Percentiles rank a stretch among this genome's conserved stretches.
Evolutionary conservation across 2,113 vertebrate species (phyloP).

Genomic region (Hemibagrus wyckioides): DNA sequence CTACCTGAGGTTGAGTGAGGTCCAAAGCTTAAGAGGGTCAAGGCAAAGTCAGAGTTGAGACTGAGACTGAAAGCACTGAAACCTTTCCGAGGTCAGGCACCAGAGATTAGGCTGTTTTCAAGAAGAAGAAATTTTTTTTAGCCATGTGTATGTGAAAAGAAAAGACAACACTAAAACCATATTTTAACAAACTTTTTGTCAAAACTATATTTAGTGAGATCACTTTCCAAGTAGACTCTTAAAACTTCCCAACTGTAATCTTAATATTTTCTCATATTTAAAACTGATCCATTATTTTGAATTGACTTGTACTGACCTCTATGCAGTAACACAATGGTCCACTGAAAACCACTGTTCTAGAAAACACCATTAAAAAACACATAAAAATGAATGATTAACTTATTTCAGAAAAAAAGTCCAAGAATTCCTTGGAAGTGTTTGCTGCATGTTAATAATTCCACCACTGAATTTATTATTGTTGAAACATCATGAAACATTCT

Average conservation of each 20-base stretch:
- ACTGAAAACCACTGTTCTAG: background rate
- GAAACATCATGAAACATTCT: too few species aligned
- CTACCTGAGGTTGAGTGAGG: background rate
- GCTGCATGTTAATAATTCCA: too few species aligned
- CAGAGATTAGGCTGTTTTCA: background rate
- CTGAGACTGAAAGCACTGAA: background rate
- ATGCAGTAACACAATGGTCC: background rate
- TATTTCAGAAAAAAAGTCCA: too few species aligned
- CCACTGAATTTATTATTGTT: too few species aligned
- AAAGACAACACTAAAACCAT: background rate
- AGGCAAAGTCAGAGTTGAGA: background rate
- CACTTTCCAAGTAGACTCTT: background rate
- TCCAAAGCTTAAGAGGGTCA: background rate
- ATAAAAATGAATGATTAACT: too few species aligned
- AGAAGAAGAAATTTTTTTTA: background rate
- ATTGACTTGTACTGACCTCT: too few species aligned
- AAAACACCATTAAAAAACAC: too few species aligned
- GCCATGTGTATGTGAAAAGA: background rate
- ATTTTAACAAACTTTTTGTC: background rate
- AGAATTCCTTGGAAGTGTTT: too few species aligned
- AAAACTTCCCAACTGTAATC: background rate
- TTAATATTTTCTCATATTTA: background rate
- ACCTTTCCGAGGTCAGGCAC: background rate
- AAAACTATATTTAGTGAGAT: background rate
- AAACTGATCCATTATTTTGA: background rate